Evolutionary conservation across 1,140 invertebrate genomes (phyloP).

Genomic region (Formica selysi): DNA sequence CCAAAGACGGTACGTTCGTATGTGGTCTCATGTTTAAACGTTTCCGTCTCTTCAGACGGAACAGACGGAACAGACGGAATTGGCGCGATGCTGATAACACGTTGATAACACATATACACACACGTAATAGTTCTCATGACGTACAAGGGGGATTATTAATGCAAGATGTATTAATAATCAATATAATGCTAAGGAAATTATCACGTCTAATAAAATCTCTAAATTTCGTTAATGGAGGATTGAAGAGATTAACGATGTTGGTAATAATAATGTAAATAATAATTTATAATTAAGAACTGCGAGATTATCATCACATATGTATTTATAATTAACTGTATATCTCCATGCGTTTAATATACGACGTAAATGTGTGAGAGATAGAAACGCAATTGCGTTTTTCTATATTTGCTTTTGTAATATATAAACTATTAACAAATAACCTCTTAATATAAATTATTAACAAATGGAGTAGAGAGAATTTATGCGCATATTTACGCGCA

Average conservation of each 20-base stretch:
- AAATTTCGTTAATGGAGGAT: neutral
- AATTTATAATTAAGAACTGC: neutral
- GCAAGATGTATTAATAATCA: constrained; percentile 1
- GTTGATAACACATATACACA: neutral
- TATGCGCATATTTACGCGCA: too few species aligned
- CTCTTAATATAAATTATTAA: neutral
- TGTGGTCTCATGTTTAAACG: neutral
- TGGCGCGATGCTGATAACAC: constrained; percentile 14
- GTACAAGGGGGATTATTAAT: neutral
- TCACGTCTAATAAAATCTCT: neutral
- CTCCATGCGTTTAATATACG: neutral
- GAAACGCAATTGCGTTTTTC: too few species aligned
- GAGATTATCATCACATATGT: neutral
- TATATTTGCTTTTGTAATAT: neutral
- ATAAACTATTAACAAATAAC: neutral
- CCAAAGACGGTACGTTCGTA: neutral
- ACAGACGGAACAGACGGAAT: constrained; percentile 5
- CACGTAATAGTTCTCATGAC: constrained; percentile 14
- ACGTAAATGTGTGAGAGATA: neutral
- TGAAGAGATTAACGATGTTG: neutral
- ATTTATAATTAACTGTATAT: neutral
- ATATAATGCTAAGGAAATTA: neutral
- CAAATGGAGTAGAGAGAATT: neutral
- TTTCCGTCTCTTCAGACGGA: neutral
- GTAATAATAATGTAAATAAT: neutral